Base-by-base conservation (phyloP, 1,140 invertebrate genomes). In the Eumeta japonica region DNA sequence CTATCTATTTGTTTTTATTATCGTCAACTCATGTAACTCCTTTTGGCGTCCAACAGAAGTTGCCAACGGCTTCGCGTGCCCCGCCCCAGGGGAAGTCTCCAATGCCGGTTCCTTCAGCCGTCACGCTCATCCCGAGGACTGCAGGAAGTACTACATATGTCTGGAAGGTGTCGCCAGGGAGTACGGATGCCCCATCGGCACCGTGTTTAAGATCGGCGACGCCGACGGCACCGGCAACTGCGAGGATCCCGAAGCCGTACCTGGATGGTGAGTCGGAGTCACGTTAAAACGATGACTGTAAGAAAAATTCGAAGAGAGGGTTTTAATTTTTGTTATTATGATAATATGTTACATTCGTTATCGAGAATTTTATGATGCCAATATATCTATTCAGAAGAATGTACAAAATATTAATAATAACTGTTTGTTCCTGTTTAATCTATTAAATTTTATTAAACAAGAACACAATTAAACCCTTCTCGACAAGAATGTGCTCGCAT, bases 101-200 rank as follows among this genome's bases (percentile, higher is more conserved):
- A 87, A 85, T 48, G 81, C 87, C 45, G 92, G 92, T 43, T 89
- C 90, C 31, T 96, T 94, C 85, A 92, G 90, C 36, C 85, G 92
- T 66, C 92, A 95, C 75, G 90, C 92, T 42, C 92, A 96, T 75
- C 92, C 92, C 32, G 91, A 94, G 40, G 92, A 95, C 68, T 95
- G 92, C 82, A 84, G 92, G 52, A 94, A 94, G 66, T 96, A 94
- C 76, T 96, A 92, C 81, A 91, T 93, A 75, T 95, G 92, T 64
- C 70, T 94, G 30, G 91, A 94, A 63, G 88, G 89, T 43, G 86
- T 85, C 35, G 87, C 92, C 40, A 81, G 93, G 50, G 92, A 95
- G 70, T 96, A 96, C 68, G 92, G 93, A 38, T 96, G 93, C 76
- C 91, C 91, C 48, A 91, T 96, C 58, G 93, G 92, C 41, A 94